Evolutionary conservation across 1,140 invertebrate genomes (phyloP).

Genomic region (Halesus radiatus): DNA sequence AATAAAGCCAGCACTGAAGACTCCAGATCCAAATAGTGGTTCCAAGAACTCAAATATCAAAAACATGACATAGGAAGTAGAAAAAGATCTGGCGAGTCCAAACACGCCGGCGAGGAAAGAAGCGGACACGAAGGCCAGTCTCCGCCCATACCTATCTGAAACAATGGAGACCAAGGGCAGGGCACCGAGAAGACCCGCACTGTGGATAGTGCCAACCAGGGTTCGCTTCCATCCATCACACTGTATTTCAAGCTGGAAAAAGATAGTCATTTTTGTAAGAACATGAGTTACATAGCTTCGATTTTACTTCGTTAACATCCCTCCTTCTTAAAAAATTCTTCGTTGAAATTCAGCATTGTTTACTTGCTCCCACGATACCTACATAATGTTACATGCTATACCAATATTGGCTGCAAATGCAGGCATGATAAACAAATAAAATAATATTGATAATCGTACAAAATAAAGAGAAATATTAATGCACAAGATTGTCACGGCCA

Average conservation of each 20-base stretch:
- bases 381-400: too few relatives aligned
- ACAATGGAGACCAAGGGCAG: constrained; percentile 77
- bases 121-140: constrained; percentile 73
- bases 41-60: constrained; percentile 77
- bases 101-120: constrained; percentile 73
- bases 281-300: too few relatives aligned
- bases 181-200: constrained; percentile 78
- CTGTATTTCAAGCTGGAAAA: constrained; percentile 63
- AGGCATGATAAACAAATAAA: too few relatives aligned
- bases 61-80: constrained; percentile 77
- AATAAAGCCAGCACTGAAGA: constrained; percentile 67
- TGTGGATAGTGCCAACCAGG: constrained; percentile 79
- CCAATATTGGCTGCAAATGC: too few relatives aligned
- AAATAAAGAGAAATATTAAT: too few relatives aligned
- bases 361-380: too few relatives aligned
- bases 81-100: constrained; percentile 76
- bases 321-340: too few relatives aligned
- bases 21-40: constrained; percentile 68
- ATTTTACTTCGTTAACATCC: too few relatives aligned
- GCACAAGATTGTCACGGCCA: too few relatives aligned
- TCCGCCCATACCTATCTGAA: constrained; percentile 77
- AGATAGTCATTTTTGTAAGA: too few relatives aligned
- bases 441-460: too few relatives aligned
- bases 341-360: too few relatives aligned
- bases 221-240: constrained; percentile 78